Base-by-base conservation (phyloP, 2,888 invertebrate species). In the Melipona bicolor region DNA sequence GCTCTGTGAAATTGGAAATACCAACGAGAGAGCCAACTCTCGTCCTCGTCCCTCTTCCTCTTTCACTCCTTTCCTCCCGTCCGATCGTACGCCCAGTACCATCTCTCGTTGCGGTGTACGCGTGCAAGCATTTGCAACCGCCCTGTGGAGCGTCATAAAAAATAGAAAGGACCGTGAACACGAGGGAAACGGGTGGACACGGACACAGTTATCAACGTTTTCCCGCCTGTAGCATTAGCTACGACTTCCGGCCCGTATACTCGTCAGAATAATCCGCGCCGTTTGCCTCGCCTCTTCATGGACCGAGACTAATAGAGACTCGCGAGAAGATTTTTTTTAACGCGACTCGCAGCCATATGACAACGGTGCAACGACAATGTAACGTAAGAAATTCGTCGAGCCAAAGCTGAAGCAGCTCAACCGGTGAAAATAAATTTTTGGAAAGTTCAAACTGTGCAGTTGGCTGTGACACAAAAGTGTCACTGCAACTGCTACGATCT, bases 1-100 rank as follows among this genome's bases (percentile, higher is more conserved):
- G 94, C 93, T 93, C 94, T 94, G 94, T 94, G 94, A 94, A 94
- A 94, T 94, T 94, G 94, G 94, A 94, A 94, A 94, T 94, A 93
- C 93, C 92, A 91, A 90, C 88, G 90, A 87, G 85, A 86, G 86
- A 81, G 54, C 64, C 70, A 70, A n/a, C 68, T 54, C 65, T 62
- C 59, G 62, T 64, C 17, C 54, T 17, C 71, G 15, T 32, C 24
- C 19, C 36, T 64, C 43, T 61, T 43, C 54, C 59, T n/a, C 64
- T 43, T 54, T 56, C 65, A n/a, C 67, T 50, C 54, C 81, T 79
- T 70, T 79, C n/a, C 64, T 69, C 43, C 73, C 67, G 32, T 59
- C 13, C 43, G 9, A 11, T 32, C 24, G 49, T 24, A 67, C 50
- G 21, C 21, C 0, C 21, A 32, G 15, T 68, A 27, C 27, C 1